These are phyloP conservation scores for Teinopalpus imperialis DNA, from an alignment of 2,888 invertebrate genomes.

Conservation along the genomic window DNA sequence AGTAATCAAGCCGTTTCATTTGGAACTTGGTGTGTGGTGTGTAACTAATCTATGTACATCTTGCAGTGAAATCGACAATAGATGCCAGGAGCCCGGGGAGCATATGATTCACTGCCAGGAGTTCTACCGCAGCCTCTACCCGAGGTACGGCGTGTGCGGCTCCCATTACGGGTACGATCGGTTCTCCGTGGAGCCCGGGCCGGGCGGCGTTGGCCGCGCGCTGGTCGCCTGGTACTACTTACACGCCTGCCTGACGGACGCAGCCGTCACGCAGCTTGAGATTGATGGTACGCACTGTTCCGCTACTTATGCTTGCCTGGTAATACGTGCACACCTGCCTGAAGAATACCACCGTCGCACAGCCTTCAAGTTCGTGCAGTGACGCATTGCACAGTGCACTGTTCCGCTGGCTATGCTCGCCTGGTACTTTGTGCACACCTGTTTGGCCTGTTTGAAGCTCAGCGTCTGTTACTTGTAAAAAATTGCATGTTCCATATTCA, in stretches of 20 bases:
- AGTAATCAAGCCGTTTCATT: too few relatives aligned
- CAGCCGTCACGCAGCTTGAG: constrained; percentile 39
- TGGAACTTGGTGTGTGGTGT: too few relatives aligned
- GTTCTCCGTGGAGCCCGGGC: constrained; percentile 49
- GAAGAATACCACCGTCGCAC: too few relatives aligned
- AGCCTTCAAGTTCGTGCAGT: too few relatives aligned
- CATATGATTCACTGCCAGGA: constrained; percentile 49
- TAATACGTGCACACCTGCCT: too few relatives aligned
- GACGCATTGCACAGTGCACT: too few relatives aligned
- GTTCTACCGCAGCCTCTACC: constrained; percentile 65
- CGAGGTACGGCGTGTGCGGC: constrained; percentile 39
- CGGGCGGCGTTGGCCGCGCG: constrained; percentile 36
- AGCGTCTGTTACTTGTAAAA: too few relatives aligned
- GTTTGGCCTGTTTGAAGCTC: too few relatives aligned
- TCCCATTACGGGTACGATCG: constrained; percentile 55
- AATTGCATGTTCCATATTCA: too few relatives aligned
- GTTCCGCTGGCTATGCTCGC: constrained; percentile 48
- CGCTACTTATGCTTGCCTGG: constrained; percentile 31
- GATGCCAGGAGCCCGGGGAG: constrained; percentile 33
- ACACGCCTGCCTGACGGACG: constrained; percentile 50
- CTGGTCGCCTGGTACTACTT: constrained; percentile 60
- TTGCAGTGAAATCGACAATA: constrained; percentile 36
- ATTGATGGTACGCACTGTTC: constrained; percentile 42
- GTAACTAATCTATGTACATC: background rate
- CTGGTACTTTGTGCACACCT: constrained; percentile 61